Base-by-base conservation (phyloP, 2,797 vertebrate genomes). In the Zalophus californianus region DNA sequence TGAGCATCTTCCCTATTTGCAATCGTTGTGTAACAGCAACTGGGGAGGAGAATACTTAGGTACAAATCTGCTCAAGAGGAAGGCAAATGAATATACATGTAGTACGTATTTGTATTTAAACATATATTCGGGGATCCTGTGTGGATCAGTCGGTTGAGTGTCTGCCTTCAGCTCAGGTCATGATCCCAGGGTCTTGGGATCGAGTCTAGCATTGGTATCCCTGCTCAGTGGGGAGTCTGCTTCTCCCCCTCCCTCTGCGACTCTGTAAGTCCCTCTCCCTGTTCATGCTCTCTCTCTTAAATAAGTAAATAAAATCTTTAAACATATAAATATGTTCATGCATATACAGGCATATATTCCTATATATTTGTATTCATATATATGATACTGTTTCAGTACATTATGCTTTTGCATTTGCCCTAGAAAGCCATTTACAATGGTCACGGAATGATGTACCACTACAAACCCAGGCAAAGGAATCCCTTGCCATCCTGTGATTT, bases 381-480 rank as follows among this genome's bases (percentile, higher is more conserved):
- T n/a, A n/a, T 73, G 5, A n/a, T 16, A 32, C 29, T 73, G 8
- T 13, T 44, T 72, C 27, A 52, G 3, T 35, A 60, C 7, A 56
- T 4, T 50, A 13, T 58, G 10, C 32, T 73, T 93, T 13, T 77
- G 68, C 7, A 56, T 58, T 58, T 92, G 11, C 18, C 48, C 77
- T 90, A 72, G 38, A 75, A 86, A 89, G 7, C 20, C 48, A 87
- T 60, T 90, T 89, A 44, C 18, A 75, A 23, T 35, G 35, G 6
- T 56, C 20, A 60, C 2, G 18, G 20, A 29, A 23, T n/a, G 58
- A 27, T 7, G 32, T 23, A 14, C 4, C 25, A 58, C 21, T 77
- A 27, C 0, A 32, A 15, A 86, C 1, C 3, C 21, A 29, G 18
- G 0, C 7, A 77, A 50, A 9, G 1, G 10, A 64, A n/a, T 10